Base-by-base conservation (phyloP, 2,113 vertebrate species). In the Clarias magur region DNA sequence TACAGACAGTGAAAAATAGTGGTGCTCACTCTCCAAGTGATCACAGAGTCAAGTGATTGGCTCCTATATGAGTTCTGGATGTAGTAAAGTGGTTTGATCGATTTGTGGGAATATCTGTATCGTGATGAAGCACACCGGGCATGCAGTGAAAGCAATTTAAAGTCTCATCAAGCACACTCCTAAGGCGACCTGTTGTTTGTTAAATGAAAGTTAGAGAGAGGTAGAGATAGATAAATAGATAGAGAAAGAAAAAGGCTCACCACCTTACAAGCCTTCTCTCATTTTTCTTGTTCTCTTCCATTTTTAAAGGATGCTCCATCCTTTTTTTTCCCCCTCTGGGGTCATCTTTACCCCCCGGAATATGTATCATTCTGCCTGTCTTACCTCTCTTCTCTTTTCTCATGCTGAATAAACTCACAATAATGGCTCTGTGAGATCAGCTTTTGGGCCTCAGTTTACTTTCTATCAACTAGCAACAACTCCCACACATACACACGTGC, bases 1-100 rank as follows among this genome's bases (percentile, higher is more conserved):
- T 90, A 91, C 72, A 89, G 85, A 92, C 87, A 65, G 84, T 62
- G 70, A 82, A 73, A 80, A 85, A 82, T 63, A 78, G 57, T 57
- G 79, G 67, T 57, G 25, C 68, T 75, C 42, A 21, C 67, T 76
- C 76, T 63, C 84, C 25, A 42, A 30, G 62, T 88, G 82, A 88
- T 63, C 80, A 27, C 54, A 34, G 27, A 80, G 63, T 89, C 56
- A 80, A 67, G 38, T 68, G 76, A 80, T 86, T 75, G 62, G 86
- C 80, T 76, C 68, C 86, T 76, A 38, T 86, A 86, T 80, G 62
- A 57, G 76, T 82, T 48, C 11, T 56, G 79, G 57, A 62, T 82
- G 60, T 75, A 83, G 38, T 88, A 75, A 88, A 76, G 83, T 87
- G n/a, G 70, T 75, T 83, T 76, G 68, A 83, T 80, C 72, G 80